These are phyloP conservation scores for Hirundo rustica DNA, from an alignment of 2,797 vertebrate genomes.

Conservation along the genomic window DNA sequence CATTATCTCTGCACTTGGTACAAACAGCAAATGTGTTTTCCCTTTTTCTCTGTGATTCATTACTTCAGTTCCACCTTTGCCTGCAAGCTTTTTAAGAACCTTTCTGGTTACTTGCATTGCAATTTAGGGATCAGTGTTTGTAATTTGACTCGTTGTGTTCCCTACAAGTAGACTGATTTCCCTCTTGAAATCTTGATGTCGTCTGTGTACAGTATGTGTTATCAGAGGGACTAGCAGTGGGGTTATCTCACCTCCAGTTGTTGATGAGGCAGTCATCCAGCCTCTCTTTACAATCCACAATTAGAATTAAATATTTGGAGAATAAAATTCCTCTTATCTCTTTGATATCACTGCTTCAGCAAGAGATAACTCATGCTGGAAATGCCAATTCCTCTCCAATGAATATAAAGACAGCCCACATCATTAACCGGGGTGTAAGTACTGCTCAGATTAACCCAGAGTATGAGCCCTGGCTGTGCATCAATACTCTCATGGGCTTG, in stretches of 20 bases:
- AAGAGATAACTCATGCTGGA: background rate
- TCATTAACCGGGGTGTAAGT: background rate
- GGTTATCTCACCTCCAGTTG: background rate
- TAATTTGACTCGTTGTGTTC: background rate
- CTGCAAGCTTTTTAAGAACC: background rate
- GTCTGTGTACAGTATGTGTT: background rate
- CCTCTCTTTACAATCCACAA: background rate
- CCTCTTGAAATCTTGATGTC: background rate
- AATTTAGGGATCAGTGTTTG: background rate
- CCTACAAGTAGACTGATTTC: background rate
- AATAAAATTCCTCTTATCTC: background rate
- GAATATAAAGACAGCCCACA: background rate
- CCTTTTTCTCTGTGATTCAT: background rate
- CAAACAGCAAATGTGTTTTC: background rate
- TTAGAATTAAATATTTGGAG: background rate
- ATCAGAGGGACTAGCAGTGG: background rate
- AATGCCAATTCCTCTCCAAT: background rate
- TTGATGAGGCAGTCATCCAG: background rate
- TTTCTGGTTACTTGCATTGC: background rate
- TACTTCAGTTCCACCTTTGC: background rate
- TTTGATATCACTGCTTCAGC: background rate
- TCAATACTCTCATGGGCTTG: background rate
- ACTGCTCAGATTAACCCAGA: background rate
- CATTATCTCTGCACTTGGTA: background rate
- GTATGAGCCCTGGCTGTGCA: background rate